Base-by-base conservation (phyloP, 2,797 vertebrate genomes). In the Crocodylus rhombifer region DNA sequence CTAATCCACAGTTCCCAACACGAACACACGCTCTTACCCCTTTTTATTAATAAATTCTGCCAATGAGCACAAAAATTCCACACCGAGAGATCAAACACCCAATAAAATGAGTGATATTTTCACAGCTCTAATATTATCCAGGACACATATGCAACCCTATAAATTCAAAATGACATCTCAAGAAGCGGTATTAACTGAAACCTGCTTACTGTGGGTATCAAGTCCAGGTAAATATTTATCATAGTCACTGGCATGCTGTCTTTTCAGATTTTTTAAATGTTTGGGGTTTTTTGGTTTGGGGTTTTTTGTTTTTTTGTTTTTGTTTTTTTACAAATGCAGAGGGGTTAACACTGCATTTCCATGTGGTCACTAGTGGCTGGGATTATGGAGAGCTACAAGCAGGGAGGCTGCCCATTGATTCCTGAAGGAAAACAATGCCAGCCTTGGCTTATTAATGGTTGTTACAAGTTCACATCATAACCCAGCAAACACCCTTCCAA, bases 151-250 rank as follows among this genome's bases (percentile, higher is more conserved):
- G 60, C 58, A 25, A 1, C 60, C 78, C 64, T 6, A 0, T 1
- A 7, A 7, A 74, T 6, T 14, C 67, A 84, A 91, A 36, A 2
- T 57, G 79, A 77, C 42, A 51, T 0, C 3, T 12, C 63, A 51
- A 33, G 33, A 77, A 62, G 6, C 57, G 42, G 9, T 42, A 65
- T 8, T 26, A 33, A 57, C 6, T 28, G 51, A 64, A 76, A 69
- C 8, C 36, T 81, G 42, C 16, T 28, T 17, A 4, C 0, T 0
- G 21, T 0, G 2, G 65, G 58, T n/a, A 30, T 10, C 26, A 26
- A 93, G 17, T 63, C 79, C 63, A 18, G 58, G 63, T 7, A 81
- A 11, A 25, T 25, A 23, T 62, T 62, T 25, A 7, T 25, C 23
- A 62, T 20, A 62, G 25, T 62, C 5, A 25, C 61, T 62, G 61